Evolutionary conservation across 1,140 invertebrate species (phyloP).

Genomic region (Drosophila prosaltans): DNA sequence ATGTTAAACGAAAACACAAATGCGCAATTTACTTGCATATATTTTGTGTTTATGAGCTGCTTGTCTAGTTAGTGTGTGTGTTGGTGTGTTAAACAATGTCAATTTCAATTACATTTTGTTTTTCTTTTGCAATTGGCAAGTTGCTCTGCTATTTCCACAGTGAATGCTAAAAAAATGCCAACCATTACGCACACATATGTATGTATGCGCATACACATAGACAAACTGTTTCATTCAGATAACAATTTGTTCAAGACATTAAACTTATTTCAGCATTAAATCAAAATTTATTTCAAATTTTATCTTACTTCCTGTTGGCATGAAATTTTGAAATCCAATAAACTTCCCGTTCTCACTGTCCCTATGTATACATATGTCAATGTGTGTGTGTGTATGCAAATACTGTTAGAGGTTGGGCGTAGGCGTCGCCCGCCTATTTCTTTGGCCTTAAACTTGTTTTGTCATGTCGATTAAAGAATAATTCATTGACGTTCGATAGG

Average conservation of each 20-base stretch:
- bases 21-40: constrained; percentile 60
- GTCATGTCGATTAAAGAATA: constrained; percentile 41
- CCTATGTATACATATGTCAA: constrained; percentile 4
- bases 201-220: constrained; percentile 25
- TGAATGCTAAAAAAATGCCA: constrained; percentile 7
- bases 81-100: constrained; percentile 16
- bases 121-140: constrained; percentile 27
- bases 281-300: not conserved
- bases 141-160: not conserved
- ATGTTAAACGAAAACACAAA: constrained; percentile 49
- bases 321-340: not conserved
- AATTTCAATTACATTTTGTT: constrained; percentile 16
- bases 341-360: not conserved
- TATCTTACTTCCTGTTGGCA: not conserved
- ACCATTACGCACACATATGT: constrained; percentile 2
- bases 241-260: not conserved
- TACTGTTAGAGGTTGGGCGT: constrained; percentile 40
- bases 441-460: constrained; percentile 52
- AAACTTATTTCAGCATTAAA: not conserved
- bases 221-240: not conserved
- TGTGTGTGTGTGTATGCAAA: constrained; percentile 23
- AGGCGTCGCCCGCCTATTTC: constrained; percentile 48
- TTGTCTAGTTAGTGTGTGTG: not conserved
- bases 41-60: constrained; percentile 9
- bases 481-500: constrained; percentile 46